Conservation (phyloP, 2,888 invertebrate species). For the Diabrotica balteata region DNA sequence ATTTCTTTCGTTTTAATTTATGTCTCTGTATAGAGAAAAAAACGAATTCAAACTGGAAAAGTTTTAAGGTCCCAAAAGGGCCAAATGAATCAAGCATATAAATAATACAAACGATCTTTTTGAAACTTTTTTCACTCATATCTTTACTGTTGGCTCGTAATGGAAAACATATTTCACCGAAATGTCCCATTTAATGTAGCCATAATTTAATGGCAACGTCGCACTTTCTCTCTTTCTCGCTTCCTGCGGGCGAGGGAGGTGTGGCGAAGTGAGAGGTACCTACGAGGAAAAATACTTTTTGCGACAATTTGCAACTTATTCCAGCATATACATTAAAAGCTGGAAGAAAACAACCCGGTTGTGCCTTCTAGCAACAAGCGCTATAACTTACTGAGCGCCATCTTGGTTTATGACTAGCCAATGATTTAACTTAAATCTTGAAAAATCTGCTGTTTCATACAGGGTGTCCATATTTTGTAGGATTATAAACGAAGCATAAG, state of each 20-base stretch:
- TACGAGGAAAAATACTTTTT: slow-evolving; percentile 31
- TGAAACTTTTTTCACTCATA: slow-evolving; percentile 57
- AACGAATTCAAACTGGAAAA: slow-evolving; percentile 52
- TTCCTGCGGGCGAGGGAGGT: slow-evolving; percentile 5
- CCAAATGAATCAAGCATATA: slow-evolving; percentile 56
- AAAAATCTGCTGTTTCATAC: too few relatives aligned
- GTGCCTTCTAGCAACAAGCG: slow-evolving; percentile 47
- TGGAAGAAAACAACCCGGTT: slow-evolving; percentile 47
- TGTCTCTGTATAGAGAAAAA: slow-evolving; percentile 26
- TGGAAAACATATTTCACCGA: slow-evolving; percentile 59
- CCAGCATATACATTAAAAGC: slow-evolving; percentile 44
- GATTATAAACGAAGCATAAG: too few relatives aligned
- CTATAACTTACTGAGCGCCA: too few relatives aligned
- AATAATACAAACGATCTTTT: slow-evolving; percentile 57
- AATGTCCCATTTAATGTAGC: slow-evolving; percentile 54
- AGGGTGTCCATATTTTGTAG: too few relatives aligned
- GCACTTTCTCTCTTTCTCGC: slow-evolving; percentile 34
- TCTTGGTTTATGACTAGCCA: too few relatives aligned
- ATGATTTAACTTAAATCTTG: too few relatives aligned
- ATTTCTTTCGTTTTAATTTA: slow-evolving; percentile 1
- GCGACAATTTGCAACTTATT: slow-evolving; percentile 46
- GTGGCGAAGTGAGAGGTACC: slow-evolving; percentile 18
- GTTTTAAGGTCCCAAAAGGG: slow-evolving; percentile 50
- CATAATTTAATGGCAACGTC: slow-evolving; percentile 44
- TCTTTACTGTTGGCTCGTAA: slow-evolving; percentile 58